Evolutionary conservation across 1,140 invertebrate species (phyloP), one percentile per base, ranked within the genome.

Genomic region (Pseudomyrmex flavicornis): DNA sequence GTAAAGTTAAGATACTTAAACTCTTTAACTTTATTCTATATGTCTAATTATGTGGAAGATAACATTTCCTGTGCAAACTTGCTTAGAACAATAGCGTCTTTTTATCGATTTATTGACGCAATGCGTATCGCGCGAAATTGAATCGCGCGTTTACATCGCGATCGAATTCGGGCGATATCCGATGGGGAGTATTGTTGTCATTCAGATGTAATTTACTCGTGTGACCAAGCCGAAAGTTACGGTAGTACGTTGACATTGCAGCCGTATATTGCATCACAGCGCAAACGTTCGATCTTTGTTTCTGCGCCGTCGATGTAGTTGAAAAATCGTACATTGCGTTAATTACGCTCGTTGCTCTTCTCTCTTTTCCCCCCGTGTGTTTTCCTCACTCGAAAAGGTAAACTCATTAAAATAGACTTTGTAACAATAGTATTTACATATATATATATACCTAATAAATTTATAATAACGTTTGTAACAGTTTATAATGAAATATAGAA

Each of bases 131-230:
- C 66, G 54, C 76, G 76, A 80, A 80, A 80, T 80, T 80, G 56
- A 80, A 80, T 80, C 66, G 76, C 54, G 54, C 66, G 65, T 63
- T 46, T 50, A 50, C 52, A 61, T 52, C 22, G 17, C 75, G 56
- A 80, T 80, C 54, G 54, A 66, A 80, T 80, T 72, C 66, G 50
- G 17, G 50, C 63, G 66, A 61, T 59, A 59, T 10, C 17, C 17
- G 76, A 61, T 80, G 70, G 52, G 44, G 66, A 20, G 44, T 80
- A 80, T 70, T 80, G 76, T 80, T 80, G 76, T 80, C 54, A 80
- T 80, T 70, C 66, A 66, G 66, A 80, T 80, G 76, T 80, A 80
- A 80, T 80, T 80, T 80, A 80, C 76, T 80, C 76, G 76, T 70
- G 66, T 70, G 76, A 44, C 63, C 66, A 54, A 72, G 66, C 54